Conservation (phyloP, 2,888 invertebrate genomes). For the Catonia carolina region DNA sequence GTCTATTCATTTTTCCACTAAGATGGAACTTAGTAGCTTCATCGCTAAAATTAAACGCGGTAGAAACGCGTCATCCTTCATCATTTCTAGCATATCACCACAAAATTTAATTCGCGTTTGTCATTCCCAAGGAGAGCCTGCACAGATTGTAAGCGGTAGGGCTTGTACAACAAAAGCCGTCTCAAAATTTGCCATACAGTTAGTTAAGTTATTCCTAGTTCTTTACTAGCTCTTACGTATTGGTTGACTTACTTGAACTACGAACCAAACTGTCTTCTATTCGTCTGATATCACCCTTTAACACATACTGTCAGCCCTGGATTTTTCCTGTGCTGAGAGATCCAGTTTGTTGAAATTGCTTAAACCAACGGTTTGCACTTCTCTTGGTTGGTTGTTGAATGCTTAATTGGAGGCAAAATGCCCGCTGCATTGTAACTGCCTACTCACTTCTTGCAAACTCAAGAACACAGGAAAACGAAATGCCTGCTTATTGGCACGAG, state of each 20-base stretch:
- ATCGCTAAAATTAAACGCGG: conserved; percentile 6
- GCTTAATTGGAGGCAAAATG: conserved; percentile 8
- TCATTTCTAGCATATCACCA: neutral
- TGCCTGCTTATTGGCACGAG: too few relatives aligned
- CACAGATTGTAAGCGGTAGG: conserved; percentile 2
- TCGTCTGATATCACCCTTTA: neutral
- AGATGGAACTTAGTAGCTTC: neutral
- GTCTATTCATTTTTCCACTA: conserved; percentile 13
- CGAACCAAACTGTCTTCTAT: conserved; percentile 12
- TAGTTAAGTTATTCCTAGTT: conserved; percentile 15
- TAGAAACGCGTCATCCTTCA: conserved; percentile 5
- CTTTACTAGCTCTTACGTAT: neutral
- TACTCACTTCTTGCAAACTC: conserved; percentile 16
- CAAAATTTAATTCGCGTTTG: conserved; percentile 4
- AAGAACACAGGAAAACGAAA: conserved; percentile 16
- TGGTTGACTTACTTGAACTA: neutral
- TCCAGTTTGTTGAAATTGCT: conserved; percentile 17
- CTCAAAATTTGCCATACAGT: conserved; percentile 16
- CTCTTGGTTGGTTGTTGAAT: conserved; percentile 17
- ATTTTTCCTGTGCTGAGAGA: conserved; percentile 4
- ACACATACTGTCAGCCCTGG: conserved; percentile 5
- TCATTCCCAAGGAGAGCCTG: neutral
- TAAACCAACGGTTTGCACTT: conserved; percentile 16
- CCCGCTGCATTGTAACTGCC: conserved; percentile 5
- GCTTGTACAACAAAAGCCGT: conserved; percentile 13